Percentiles rank a stretch among this genome's conserved stretches.
These are phyloP conservation scores for Protobothrops flavoviridis DNA, from an alignment of 2,113 vertebrate genomes.

Conservation along the genomic window DNA sequence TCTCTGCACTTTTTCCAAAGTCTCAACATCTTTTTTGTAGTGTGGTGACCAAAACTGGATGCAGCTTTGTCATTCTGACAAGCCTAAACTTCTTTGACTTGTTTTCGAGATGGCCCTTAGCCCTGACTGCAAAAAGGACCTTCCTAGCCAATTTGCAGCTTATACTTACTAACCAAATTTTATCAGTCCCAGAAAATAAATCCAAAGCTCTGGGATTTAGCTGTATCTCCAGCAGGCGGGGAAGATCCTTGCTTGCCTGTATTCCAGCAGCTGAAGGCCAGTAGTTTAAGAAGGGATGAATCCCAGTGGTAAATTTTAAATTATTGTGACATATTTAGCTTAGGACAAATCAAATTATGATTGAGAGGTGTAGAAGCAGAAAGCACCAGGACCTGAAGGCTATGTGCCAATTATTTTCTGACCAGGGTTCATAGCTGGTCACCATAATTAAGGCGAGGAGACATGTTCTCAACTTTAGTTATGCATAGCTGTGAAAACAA, in stretches of 20 bases:
- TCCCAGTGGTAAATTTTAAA: background rate
- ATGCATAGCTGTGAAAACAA: background rate
- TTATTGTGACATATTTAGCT: background rate
- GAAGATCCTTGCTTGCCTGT: background rate
- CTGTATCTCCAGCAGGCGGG: background rate
- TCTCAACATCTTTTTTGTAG: too few relatives aligned
- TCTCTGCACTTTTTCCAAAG: too few relatives aligned
- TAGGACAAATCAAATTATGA: constrained; percentile 5
- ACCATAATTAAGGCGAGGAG: background rate
- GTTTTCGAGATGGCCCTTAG: too few relatives aligned
- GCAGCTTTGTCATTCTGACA: background rate
- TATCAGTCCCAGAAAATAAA: constrained; percentile 27
- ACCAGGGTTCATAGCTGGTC: constrained; percentile 21
- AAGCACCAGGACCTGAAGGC: too few relatives aligned
- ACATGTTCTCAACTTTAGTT: background rate
- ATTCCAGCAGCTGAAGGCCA: background rate
- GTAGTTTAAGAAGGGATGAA: background rate
- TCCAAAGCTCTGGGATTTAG: background rate
- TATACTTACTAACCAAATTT: constrained; percentile 19
- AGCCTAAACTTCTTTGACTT: background rate
- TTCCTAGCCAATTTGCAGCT: too few relatives aligned
- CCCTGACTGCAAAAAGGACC: background rate
- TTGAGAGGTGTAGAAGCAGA: background rate
- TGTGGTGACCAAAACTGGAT: too few relatives aligned
- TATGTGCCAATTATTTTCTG: background rate